A percentile compares a stretch with the other conserved stretches of the same genome.
phyloP scores from a whole-genome alignment of 2,888 invertebrate species.

The Vanessa cardui region DNA sequence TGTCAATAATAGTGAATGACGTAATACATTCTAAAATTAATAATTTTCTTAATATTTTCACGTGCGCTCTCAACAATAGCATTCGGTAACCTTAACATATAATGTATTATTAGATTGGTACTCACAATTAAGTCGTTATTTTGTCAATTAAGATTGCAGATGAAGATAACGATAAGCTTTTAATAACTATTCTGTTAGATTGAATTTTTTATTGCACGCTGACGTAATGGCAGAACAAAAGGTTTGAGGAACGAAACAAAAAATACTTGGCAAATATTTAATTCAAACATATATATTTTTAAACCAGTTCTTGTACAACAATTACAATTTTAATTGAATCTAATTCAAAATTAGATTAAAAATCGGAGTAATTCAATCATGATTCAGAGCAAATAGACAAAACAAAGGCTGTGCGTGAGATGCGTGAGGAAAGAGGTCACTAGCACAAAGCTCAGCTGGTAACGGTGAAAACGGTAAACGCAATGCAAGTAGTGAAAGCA shows the following conservation, averaged over 20 bases:
- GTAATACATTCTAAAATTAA: too few species aligned
- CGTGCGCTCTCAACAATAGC: neutral
- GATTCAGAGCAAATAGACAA: slow-evolving; percentile 14
- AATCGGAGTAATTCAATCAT: neutral
- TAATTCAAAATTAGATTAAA: neutral
- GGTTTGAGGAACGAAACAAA: too few species aligned
- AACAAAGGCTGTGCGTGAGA: slow-evolving; percentile 29
- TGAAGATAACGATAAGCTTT: slow-evolving; percentile 1
- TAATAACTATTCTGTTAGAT: neutral
- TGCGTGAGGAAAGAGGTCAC: slow-evolving; percentile 45
- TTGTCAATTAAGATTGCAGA: slow-evolving; percentile 7
- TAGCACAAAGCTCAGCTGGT: slow-evolving; percentile 38
- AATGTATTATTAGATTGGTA: slow-evolving; percentile 4
- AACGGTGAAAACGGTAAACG: slow-evolving; percentile 41
- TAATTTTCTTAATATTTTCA: neutral
- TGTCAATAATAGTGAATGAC: too few species aligned
- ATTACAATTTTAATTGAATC: too few species aligned
- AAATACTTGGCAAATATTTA: too few species aligned
- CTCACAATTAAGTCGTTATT: neutral
- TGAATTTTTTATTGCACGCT: neutral
- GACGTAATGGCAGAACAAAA: neutral
- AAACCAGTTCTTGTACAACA: too few species aligned
- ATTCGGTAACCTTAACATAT: slow-evolving; percentile 6
- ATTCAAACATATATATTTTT: too few species aligned
- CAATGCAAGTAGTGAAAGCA: slow-evolving; percentile 39